Evolutionary conservation across 2,113 vertebrate genomes (phyloP).

Genomic region (Oophaga pumilio): DNA sequence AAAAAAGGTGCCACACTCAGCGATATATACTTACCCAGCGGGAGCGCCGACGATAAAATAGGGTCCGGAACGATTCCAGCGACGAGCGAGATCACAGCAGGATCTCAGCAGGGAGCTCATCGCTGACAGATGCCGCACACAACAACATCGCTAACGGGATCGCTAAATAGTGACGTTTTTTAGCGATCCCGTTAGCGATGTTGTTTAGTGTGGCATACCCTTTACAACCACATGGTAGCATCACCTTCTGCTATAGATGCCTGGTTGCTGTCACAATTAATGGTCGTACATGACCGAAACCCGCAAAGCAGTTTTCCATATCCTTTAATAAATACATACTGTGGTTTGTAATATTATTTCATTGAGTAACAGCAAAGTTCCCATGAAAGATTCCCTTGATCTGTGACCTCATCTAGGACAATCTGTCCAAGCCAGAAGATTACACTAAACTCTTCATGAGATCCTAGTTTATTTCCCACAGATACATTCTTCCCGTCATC

Average conservation of each 20-base stretch:
- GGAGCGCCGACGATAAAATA: too few relatives aligned
- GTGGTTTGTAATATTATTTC: constrained; percentile 8
- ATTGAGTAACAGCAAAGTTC: neutral
- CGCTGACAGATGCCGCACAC: too few relatives aligned
- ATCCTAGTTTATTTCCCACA: constrained; percentile 3
- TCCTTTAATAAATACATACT: neutral
- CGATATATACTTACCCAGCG: too few relatives aligned
- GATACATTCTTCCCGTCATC: neutral
- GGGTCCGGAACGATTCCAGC: too few relatives aligned
- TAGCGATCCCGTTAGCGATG: too few relatives aligned
- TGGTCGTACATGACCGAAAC: neutral
- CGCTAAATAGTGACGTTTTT: too few relatives aligned
- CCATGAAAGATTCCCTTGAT: neutral
- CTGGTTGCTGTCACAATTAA: neutral
- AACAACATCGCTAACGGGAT: too few relatives aligned
- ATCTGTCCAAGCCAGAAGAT: constrained; percentile 7
- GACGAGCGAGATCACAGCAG: too few relatives aligned
- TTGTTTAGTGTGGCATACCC: too few relatives aligned
- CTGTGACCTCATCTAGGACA: neutral
- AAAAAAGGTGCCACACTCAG: too few relatives aligned
- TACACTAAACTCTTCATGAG: neutral
- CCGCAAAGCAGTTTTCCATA: neutral
- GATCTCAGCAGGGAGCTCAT: too few relatives aligned
- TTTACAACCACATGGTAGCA: neutral
- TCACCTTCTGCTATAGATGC: neutral